Base-by-base conservation (phyloP, 2,888 invertebrate species). In the Eilema depressum region DNA sequence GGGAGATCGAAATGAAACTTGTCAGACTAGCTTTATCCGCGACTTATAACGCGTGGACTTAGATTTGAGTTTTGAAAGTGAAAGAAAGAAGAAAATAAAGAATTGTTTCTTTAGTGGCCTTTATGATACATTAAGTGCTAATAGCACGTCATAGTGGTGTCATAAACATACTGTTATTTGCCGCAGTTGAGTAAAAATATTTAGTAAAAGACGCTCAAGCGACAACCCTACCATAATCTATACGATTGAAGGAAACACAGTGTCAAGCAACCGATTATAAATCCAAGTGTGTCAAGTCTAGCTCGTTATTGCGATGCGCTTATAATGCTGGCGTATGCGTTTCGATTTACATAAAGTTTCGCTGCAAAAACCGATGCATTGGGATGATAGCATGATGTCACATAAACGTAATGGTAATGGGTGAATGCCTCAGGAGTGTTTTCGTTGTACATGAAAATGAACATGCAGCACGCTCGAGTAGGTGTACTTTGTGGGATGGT, bases 211-310 rank as follows among this genome's bases (percentile, higher is more conserved):
- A 5, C 14, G 14, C 7, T 59, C 8, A 28, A 71, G 73, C 63
- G 73, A 7, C 76, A 80, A 17, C 81, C 79, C 53, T 80, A 65
- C 37, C 3, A 60, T 63, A 65, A 77, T 75, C 53, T 66, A 69
- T 33, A 69, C 26, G 37, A 11, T 14, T 64, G 30, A 66, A 75
- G 75, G 81, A 79, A 80, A 79, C 66, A 60, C 69, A 66, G 59
- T 68, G 73, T 75, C 75, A 75, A 69, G 68, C 26, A 8, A 11
- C 14, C 66, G 73, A 72, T 74, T 76, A 77, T 82, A 75, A 81
- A 79, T 76, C 74, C 68, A 41, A 65, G 73, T 79, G 73, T 70
- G 75, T 74, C 72, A 75, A 11, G 57, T 74, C 64, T 75, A 70
- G 66, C 65, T 76, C 65, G 66, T 70, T 77, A 74, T 62, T 61